phyloP scores from a whole-genome alignment of 1,140 invertebrate genomes.

The Tribolium madens region DNA sequence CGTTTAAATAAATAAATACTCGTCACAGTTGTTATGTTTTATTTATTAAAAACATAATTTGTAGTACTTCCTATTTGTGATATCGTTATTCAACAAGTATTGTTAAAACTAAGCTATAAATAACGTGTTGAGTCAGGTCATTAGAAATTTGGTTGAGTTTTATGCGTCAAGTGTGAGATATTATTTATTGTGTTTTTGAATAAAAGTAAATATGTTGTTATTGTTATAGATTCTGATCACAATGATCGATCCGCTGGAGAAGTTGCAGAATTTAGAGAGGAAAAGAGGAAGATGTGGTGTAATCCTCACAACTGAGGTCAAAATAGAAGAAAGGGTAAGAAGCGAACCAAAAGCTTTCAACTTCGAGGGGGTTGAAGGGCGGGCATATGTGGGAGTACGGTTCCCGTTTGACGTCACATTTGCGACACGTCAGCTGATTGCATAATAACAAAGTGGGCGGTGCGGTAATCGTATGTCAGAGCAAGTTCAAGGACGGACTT shows the following conservation, averaged over 20 bases:
- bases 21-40: conserved; percentile 2
- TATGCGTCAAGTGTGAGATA: neutral
- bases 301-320: neutral
- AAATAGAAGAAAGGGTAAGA: neutral
- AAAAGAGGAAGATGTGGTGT: neutral
- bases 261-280: neutral
- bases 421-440: conserved; percentile 64
- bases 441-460: conserved; percentile 65
- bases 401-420: conserved; percentile 58
- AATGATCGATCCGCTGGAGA: neutral
- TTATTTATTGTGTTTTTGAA: too few relatives aligned
- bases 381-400: conserved; percentile 46
- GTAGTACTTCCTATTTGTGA: conserved; percentile 20
- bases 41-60: conserved; percentile 18
- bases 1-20: conserved; percentile 17
- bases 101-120: conserved; percentile 28
- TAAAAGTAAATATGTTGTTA: neutral
- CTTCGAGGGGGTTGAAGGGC: conserved; percentile 40
- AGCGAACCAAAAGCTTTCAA: conserved; percentile 23
- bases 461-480: conserved; percentile 60
- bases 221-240: neutral
- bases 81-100: conserved; percentile 19
- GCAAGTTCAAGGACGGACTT: conserved; percentile 64
- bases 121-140: conserved; percentile 32
- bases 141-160: conserved; percentile 10